Percentiles rank a stretch among this genome's conserved stretches.
Conservation (phyloP, 1,140 invertebrate species). For the Camponotus vicinus region DNA sequence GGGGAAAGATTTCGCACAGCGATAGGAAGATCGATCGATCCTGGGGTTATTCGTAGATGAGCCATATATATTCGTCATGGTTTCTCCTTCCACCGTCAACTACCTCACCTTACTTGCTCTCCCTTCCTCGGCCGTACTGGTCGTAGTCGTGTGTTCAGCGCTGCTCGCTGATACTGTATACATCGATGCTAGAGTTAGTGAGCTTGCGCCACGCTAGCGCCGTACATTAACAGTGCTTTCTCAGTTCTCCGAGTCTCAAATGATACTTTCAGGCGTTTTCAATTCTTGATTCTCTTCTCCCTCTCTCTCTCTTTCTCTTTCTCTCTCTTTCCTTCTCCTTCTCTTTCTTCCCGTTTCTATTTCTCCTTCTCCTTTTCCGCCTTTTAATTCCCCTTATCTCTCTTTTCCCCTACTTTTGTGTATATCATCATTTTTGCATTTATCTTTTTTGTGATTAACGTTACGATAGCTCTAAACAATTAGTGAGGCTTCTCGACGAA, state of each 20-base stretch:
- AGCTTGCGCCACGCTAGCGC: constrained; percentile 23
- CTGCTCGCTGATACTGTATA: constrained; percentile 5
- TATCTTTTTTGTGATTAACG: not conserved
- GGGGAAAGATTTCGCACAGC: not conserved
- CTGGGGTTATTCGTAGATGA: constrained; percentile 12
- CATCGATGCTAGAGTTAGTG: constrained; percentile 32
- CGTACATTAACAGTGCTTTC: constrained; percentile 41
- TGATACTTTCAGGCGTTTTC: not conserved
- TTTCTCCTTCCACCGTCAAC: constrained; percentile 23
- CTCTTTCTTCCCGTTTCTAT: not conserved
- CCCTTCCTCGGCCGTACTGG: not conserved
- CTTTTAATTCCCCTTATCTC: not conserved
- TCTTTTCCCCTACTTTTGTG: not conserved
- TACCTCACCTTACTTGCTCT: not conserved
- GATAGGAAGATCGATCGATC: not conserved
- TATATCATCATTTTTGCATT: not conserved
- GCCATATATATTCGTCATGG: constrained; percentile 1
- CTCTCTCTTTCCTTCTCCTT: not conserved
- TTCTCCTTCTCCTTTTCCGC: too few species aligned
- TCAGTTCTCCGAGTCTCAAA: constrained; percentile 22
- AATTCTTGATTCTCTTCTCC: constrained; percentile 17
- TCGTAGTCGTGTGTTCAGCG: constrained; percentile 19
- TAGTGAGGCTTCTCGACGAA: constrained; percentile 28
- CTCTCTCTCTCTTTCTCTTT: not conserved
- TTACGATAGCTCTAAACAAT: not conserved